Base-by-base conservation (phyloP, 2,888 invertebrate genomes). In the Drosophila histrio region DNA sequence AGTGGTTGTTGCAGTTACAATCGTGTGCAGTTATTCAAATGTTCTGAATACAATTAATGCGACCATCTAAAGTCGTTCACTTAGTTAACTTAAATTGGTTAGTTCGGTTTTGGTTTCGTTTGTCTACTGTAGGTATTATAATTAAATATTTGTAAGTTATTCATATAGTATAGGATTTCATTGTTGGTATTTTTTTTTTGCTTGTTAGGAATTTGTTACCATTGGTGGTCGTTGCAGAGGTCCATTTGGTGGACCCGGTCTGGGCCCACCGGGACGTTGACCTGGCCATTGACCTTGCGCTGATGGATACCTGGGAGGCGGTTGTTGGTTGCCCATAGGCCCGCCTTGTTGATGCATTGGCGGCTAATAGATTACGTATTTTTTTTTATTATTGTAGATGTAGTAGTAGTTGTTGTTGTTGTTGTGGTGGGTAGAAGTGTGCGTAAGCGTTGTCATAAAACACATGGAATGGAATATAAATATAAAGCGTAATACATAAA, bases 151-250 rank as follows among this genome's bases (percentile, higher is more conserved):
- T 54, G 44, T 52, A 49, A 46, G 44, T 43, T 54, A 46, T 58
- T n/a, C n/a, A 32, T 44, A 52, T 47, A 72, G 19, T n/a, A 65
- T 60, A 71, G 73, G 61, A 62, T 58, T 34, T 52, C 24, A 49
- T 50, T 32, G 49, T 52, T 57, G 63, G 47, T 50, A 46, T 47
- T 43, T 60, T 34, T 43, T 7, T 24, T 26, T 53, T 41, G 22
- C 28, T 21, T 57, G 21, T 34, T 58, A 79, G 65, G 70, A 65
- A 60, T 69, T 73, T 73, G 89, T 91, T 91, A 92, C 92, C 94
- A 94, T 94, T 61, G 94, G 94, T 11, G 94, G 94, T 62, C 94
- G 92, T 74, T 94, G 94, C 11, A 94, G 91, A 56, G 92, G 92
- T 71, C 92, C 92, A 84, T 91, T 91, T 64, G 84, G 93, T 74